Percentiles rank a stretch among this genome's conserved stretches.
Conservation (phyloP, 2,113 vertebrate genomes). For the Takifugu flavidus region DNA sequence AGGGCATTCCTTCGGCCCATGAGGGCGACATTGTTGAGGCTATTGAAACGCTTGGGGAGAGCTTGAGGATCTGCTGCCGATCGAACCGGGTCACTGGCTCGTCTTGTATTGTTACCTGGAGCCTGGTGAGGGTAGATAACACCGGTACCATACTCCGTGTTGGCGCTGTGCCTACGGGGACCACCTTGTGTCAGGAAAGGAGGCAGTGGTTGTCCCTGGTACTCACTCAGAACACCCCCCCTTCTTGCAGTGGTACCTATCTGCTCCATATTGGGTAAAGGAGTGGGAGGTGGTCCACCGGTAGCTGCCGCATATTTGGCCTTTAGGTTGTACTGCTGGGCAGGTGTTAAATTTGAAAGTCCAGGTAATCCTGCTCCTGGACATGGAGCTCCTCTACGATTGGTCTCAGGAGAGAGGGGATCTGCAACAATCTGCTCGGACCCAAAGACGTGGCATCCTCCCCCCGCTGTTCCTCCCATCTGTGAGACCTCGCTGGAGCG, state of each 20-base stretch:
- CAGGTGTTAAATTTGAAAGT: conserved; percentile 81
- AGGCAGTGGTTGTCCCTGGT: conserved; percentile 62
- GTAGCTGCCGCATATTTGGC: conserved; percentile 89
- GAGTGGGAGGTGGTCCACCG: conserved; percentile 84
- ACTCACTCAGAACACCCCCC: conserved; percentile 68
- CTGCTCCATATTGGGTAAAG: conserved; percentile 79
- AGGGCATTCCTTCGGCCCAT: conserved; percentile 72
- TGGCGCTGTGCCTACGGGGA: conserved; percentile 78
- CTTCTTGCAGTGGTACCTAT: conserved; percentile 59
- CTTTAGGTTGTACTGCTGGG: conserved; percentile 90
- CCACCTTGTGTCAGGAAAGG: conserved; percentile 69
- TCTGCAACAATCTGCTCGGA: conserved; percentile 67
- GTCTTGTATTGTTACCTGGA: conserved; percentile 73
- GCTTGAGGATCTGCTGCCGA: conserved; percentile 68
- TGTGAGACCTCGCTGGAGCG: conserved; percentile 80
- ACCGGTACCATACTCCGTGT: conserved; percentile 78
- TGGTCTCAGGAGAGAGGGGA: conserved; percentile 74
- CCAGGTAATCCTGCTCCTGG: conserved; percentile 73
- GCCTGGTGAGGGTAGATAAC: conserved; percentile 73
- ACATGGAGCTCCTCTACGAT: conserved; percentile 69
- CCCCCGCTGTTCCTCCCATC: conserved; percentile 45
- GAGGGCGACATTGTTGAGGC: conserved; percentile 77
- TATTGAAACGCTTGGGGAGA: conserved; percentile 84
- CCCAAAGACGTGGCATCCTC: conserved; percentile 58
- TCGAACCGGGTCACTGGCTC: conserved; percentile 89